These are phyloP conservation scores for Neodon shergylaensis DNA, from an alignment of 2,113 vertebrate species.

Conservation along the genomic window DNA sequence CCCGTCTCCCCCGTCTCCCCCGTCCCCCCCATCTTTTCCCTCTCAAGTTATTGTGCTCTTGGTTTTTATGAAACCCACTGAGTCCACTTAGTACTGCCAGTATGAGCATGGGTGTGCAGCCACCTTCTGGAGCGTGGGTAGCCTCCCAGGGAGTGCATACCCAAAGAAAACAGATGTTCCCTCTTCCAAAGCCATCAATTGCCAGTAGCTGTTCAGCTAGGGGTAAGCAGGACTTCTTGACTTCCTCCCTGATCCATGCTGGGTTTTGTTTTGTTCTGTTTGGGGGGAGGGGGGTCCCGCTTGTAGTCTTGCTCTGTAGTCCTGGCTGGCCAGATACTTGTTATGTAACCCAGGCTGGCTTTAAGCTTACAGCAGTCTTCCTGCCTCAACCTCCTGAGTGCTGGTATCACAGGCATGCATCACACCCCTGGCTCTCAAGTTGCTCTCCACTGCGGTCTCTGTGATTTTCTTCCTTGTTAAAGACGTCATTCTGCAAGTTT, in stretches of 20 bases:
- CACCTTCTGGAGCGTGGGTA: neutral
- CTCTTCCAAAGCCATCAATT: neutral
- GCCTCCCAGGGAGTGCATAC: neutral
- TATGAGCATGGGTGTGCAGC: neutral
- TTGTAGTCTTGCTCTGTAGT: neutral
- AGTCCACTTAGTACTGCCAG: too few species aligned
- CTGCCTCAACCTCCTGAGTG: neutral
- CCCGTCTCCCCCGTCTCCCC: fast-evolving
- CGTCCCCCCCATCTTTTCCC: too few species aligned
- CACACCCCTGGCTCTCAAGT: neutral
- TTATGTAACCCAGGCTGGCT: neutral
- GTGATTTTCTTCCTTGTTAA: neutral
- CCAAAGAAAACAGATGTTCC: neutral
- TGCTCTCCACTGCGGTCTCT: neutral
- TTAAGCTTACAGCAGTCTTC: neutral
- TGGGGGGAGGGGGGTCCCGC: too few species aligned
- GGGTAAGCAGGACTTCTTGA: neutral
- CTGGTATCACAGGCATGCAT: neutral
- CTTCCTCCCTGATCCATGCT: too few species aligned
- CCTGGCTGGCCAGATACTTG: neutral
- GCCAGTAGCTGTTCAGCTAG: neutral
- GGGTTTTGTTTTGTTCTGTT: too few species aligned
- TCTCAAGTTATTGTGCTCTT: too few species aligned
- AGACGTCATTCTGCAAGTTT: constrained; percentile 4
- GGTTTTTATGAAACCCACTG: neutral